Base-by-base conservation (phyloP, 2,113 vertebrate species). In the Erythrocercus mccallii region DNA sequence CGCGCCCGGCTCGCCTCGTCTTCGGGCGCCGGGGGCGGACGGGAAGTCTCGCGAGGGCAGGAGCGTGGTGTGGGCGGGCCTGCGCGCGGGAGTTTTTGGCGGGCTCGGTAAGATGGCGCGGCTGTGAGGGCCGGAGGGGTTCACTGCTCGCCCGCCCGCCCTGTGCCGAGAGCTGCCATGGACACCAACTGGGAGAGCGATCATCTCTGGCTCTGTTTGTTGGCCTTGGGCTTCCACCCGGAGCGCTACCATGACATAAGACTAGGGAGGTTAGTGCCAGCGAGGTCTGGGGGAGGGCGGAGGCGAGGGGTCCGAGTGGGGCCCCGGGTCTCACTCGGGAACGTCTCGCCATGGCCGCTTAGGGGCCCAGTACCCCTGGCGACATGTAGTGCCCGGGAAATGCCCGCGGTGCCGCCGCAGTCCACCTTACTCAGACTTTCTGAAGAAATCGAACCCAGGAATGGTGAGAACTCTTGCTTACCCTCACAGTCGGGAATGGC, bases 221-320 rank as follows among this genome's bases (percentile, higher is more conserved):
- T 57, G 89, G 97, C 96, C 0, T 86, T 98, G 48, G 98, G 96
- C 44, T 97, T 98, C 60, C 28, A 84, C 1, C 54, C 76, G 3
- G 3, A 28, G 2, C 0, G 1, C 2, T 1, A 0, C 3, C 0
- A 0, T 1, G 0, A 13, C n/a, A 6, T 72, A 10, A 8, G 1
- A 1, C 60, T 96, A 5, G 96, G 95, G 37, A 10, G 13, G 98
- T 98, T 70, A 98, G 98, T 90, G 28, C 3, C 25, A 7, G 38
- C 21, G 57, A 11, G 18, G 11, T 24, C 10, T 2, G 16, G 40
- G 15, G 18, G 2, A 6, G 51, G 17, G 56, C 6, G 51, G 19
- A 5, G 65, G 38, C 3, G 23, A 5, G 8, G 13, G 0, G 10
- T 14, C 17, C 21, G 5, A 40, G 42, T 23, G 12, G 2, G 9